These are phyloP conservation scores for Hirudo medicinalis DNA, from an alignment of 1,140 invertebrate genomes.

Conservation along the genomic window DNA sequence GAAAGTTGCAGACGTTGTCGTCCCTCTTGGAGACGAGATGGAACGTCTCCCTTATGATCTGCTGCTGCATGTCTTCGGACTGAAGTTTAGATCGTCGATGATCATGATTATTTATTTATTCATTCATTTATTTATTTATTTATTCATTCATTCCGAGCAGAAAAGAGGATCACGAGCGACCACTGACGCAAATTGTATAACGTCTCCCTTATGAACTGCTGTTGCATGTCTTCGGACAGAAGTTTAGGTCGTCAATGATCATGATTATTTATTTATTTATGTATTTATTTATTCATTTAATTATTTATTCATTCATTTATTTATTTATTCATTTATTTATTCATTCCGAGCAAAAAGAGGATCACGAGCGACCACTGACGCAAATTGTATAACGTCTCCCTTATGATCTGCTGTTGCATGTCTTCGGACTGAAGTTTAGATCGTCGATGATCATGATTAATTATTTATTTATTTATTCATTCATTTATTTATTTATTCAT, in stretches of 20 bases:
- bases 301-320: no score
- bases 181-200: conserved; percentile 47
- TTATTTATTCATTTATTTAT: no score
- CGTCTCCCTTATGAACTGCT: conserved; percentile 97
- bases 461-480: no score
- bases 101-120: no score
- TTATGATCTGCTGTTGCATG: conserved; percentile 97
- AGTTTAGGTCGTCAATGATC: conserved; percentile 28
- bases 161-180: no score
- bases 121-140: no score
- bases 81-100: conserved; percentile 41
- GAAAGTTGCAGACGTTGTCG: conserved; percentile 98
- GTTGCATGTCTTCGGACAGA: conserved; percentile 95
- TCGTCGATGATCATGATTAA: conserved; percentile 20
- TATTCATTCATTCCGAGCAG: no score
- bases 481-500: no score
- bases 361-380: not conserved
- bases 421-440: conserved; percentile 71
- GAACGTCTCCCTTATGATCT: conserved; percentile 98
- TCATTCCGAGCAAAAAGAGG: no score
- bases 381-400: conserved; percentile 79
- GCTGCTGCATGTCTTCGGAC: conserved; percentile 97
- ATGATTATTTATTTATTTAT: no score
- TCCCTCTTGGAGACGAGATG: conserved; percentile 95
- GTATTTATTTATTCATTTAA: no score